A percentile compares a stretch with the other conserved stretches of the same genome.
Conservation (phyloP, 2,888 invertebrate genomes). For the Marronus borbonicus region DNA sequence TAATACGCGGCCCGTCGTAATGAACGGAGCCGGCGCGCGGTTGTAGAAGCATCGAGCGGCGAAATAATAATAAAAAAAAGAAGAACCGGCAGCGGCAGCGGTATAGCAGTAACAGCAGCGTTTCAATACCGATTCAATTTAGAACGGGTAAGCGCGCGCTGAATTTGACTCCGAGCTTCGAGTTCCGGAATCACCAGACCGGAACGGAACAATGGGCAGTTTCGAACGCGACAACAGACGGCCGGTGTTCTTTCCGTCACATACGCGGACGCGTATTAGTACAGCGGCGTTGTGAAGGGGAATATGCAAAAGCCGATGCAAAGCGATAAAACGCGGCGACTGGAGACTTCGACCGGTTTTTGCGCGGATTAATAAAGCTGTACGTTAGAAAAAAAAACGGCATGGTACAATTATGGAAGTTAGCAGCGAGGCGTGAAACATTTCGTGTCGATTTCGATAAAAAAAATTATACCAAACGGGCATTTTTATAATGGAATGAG, state of each 20-base stretch:
- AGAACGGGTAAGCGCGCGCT: constrained; percentile 28
- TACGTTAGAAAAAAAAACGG: too few relatives aligned
- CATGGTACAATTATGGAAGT: too few relatives aligned
- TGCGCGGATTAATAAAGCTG: neutral
- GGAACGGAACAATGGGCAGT: constrained; percentile 45
- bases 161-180: constrained; percentile 38
- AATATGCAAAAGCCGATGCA: constrained; percentile 6
- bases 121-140: constrained; percentile 45
- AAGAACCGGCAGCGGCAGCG: too few relatives aligned
- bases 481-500: too few relatives aligned
- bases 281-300: neutral
- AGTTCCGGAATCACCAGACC: constrained; percentile 39
- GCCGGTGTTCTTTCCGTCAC: constrained; percentile 33
- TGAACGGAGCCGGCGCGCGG: too few relatives aligned
- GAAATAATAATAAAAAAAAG: constrained; percentile 7
- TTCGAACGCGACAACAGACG: constrained; percentile 44
- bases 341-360: constrained; percentile 12
- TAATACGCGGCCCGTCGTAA: constrained; percentile 15
- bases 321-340: constrained; percentile 21
- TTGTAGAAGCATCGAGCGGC: constrained; percentile 13
- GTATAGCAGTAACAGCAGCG: neutral
- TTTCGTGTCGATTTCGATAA: too few relatives aligned
- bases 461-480: too few relatives aligned
- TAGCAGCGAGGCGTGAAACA: too few relatives aligned
- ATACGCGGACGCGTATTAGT: constrained; percentile 5